Conservation (phyloP, 2,113 vertebrate species). For the Leucopsar rothschildi region DNA sequence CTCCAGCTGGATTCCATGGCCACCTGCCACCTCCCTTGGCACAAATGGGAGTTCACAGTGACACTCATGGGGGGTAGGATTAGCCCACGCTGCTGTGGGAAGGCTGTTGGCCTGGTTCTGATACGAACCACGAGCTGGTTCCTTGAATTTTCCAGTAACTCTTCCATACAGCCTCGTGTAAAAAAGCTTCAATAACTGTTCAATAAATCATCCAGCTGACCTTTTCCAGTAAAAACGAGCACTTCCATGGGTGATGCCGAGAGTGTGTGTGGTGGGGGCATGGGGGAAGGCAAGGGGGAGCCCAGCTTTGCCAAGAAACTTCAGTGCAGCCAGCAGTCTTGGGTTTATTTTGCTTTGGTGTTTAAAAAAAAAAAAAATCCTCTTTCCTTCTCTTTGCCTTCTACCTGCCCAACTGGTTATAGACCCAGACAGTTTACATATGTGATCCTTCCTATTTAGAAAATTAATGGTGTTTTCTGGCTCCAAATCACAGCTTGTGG, state of each 20-base stretch:
- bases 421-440: conserved; percentile 94
- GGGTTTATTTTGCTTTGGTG: conserved; percentile 44
- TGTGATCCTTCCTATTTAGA: conserved; percentile 96
- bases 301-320: not conserved
- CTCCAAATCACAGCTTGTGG: conserved; percentile 95
- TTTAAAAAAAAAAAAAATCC: conserved; percentile 27
- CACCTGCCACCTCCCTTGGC: not conserved
- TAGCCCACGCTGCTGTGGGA: rapidly evolving
- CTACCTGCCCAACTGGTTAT: conserved; percentile 83
- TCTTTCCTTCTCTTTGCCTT: conserved; percentile 73
- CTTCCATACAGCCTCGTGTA: conserved; percentile 37
- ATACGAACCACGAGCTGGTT: rapidly evolving
- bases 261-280: not conserved
- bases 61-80: rapidly evolving
- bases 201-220: conserved; percentile 74
- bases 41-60: not conserved
- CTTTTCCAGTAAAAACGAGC: conserved; percentile 64
- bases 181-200: conserved; percentile 71
- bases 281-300: not conserved
- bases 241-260: conserved; percentile 24
- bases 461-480: conserved; percentile 95
- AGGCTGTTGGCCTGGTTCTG: not conserved
- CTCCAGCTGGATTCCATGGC: not conserved
- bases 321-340: conserved; percentile 44
- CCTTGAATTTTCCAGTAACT: conserved; percentile 46